Evolutionary conservation across 2,113 vertebrate species (phyloP), one percentile per base, ranked within the genome.

Genomic region (Platysternon megacephalum): DNA sequence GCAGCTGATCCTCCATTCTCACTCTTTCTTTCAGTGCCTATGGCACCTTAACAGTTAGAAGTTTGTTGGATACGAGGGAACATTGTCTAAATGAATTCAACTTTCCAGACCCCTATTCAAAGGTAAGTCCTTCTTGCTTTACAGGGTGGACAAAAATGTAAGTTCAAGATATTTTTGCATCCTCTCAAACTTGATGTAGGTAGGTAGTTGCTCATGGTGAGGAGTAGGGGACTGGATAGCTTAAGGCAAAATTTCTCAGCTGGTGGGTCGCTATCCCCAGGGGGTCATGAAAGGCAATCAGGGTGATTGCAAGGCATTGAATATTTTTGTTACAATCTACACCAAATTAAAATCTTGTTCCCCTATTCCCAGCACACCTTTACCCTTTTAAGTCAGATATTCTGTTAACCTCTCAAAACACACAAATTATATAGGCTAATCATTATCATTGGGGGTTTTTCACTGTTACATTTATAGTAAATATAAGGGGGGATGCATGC

Each of bases 31-130:
- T 97, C 97, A 99, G 99, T 88, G 99, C 99, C 17, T 99, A 99
- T 14, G 99, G 99, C 97, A 99, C 99, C 68, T 98, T 99, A 97
- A 99, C 99, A 19, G 99, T 99, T 97, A 98, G 99, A 95, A 99
- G 99, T 97, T 98, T 99, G 65, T 96, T 99, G 98, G 99, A 99
- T 97, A 99, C 99, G 0, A 98, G 99, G 97, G 99, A 99, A 86
- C 99, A 99, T 98, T 99, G 99, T 96, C 96, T 99, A 97, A 99
- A 99, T 1, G 99, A 99, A 98, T 99, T 99, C 98, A 99, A 98
- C 98, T 99, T 99, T 97, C 99, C 99, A 13, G 99, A 99, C 87
- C 99, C 99, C 89, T 99, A 99, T 93, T 99, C 99, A 76, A 99
- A 99, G 98, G 99, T 99, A 97, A 98, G 98, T 92, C 53, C 88